A percentile compares a stretch with the other conserved stretches of the same genome.
Conservation (phyloP, 2,113 vertebrate genomes). For the Callipepla squamata region DNA sequence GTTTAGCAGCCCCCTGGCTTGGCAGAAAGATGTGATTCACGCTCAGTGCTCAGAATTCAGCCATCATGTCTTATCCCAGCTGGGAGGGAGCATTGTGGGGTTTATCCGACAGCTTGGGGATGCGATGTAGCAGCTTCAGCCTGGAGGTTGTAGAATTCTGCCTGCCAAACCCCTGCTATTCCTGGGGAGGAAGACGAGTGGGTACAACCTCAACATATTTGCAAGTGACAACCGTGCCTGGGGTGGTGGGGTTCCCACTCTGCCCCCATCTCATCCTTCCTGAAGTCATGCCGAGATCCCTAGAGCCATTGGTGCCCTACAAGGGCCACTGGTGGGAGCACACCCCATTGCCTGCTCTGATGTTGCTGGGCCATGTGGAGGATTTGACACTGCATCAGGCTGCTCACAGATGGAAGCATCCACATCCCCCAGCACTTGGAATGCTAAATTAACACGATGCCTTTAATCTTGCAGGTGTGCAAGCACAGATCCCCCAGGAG, state of each 20-base stretch:
- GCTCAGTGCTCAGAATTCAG: not conserved
- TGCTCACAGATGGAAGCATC: fast-evolving
- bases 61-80: fast-evolving
- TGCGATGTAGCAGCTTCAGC: not conserved
- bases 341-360: not conserved
- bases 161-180: not conserved
- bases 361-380: not conserved
- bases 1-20: not conserved
- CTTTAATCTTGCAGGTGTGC: not conserved
- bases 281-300: not conserved
- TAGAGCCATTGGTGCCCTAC: fast-evolving
- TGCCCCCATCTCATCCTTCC: not conserved
- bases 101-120: not conserved
- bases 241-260: not conserved
- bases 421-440: fast-evolving
- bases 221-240: not conserved
- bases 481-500: not conserved
- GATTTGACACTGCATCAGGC: fast-evolving
- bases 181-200: not conserved
- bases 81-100: fast-evolving
- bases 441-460: not conserved
- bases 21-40: not conserved
- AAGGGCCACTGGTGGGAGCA: not conserved
- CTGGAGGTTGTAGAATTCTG: not conserved
- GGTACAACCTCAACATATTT: not conserved